Conservation (phyloP, 2,113 vertebrate species). For the Platysternon megacephalum region DNA sequence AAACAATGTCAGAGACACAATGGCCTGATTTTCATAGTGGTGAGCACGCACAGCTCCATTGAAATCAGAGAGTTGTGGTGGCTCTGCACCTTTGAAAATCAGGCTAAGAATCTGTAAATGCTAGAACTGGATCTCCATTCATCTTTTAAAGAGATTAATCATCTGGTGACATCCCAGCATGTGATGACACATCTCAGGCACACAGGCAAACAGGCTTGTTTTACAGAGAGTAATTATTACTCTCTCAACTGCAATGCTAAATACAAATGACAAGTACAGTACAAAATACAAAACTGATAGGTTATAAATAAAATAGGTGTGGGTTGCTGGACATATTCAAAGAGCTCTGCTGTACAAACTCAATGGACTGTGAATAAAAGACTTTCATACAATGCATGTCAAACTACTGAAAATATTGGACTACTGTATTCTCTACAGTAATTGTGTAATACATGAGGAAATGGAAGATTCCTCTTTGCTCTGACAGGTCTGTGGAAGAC, state of each 20-base stretch:
- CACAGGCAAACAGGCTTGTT: background rate
- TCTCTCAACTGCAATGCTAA: constrained; percentile 18
- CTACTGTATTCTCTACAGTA: background rate
- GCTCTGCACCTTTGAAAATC: background rate
- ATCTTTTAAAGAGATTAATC: background rate
- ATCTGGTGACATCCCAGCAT: background rate
- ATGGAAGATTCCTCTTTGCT: constrained; percentile 1
- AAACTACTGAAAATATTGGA: background rate
- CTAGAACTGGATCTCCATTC: background rate
- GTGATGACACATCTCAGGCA: background rate
- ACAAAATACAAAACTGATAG: background rate
- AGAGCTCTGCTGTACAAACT: constrained; percentile 37
- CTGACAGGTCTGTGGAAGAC: background rate
- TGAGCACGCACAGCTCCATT: background rate
- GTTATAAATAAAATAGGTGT: background rate
- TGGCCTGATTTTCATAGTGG: background rate
- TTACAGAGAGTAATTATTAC: background rate
- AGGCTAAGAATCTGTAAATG: background rate
- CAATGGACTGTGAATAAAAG: background rate
- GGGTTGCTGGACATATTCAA: constrained; percentile 14
- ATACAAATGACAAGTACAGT: constrained; percentile 14
- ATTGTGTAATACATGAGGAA: constrained; percentile 15
- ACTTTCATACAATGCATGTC: background rate
- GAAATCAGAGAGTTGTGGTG: background rate
- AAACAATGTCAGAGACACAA: background rate